phyloP scores from a whole-genome alignment of 2,888 invertebrate species.

The Habroteleia sp. region DNA sequence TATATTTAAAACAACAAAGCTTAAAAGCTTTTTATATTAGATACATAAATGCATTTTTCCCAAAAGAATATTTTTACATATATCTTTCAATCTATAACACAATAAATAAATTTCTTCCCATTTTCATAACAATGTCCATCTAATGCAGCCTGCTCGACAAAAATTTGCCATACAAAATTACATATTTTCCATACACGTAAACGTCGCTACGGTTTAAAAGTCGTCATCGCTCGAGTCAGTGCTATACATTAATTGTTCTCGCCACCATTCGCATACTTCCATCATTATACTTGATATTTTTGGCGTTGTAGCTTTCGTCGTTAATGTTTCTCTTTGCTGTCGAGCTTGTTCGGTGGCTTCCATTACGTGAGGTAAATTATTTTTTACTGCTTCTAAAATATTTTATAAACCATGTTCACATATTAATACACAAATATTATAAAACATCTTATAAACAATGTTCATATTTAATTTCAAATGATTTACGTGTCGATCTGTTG shows the following conservation, averaged over 20 bases:
- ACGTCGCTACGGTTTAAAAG: constrained; percentile 61
- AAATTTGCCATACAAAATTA: constrained; percentile 36
- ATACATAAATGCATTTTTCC: too few relatives aligned
- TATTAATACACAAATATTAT: too few relatives aligned
- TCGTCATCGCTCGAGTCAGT: constrained; percentile 86
- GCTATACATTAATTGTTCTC: constrained; percentile 86
- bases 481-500: constrained; percentile 84
- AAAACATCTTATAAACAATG: too few relatives aligned
- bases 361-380: constrained; percentile 82
- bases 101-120: constrained; percentile 35
- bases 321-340: constrained; percentile 80
- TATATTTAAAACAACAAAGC: too few relatives aligned
- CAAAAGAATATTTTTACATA: too few relatives aligned
- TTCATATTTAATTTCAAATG: neutral
- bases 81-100: constrained; percentile 18
- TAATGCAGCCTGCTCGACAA: constrained; percentile 29
- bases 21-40: too few relatives aligned
- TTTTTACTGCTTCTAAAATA: constrained; percentile 81
- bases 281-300: constrained; percentile 84
- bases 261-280: constrained; percentile 94
- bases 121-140: constrained; percentile 25
- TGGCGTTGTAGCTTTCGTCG: constrained; percentile 81
- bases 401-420: neutral
- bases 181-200: constrained; percentile 31
- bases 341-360: constrained; percentile 81